Conservation (phyloP, 2,113 vertebrate genomes). For the Sturnus vulgaris region DNA sequence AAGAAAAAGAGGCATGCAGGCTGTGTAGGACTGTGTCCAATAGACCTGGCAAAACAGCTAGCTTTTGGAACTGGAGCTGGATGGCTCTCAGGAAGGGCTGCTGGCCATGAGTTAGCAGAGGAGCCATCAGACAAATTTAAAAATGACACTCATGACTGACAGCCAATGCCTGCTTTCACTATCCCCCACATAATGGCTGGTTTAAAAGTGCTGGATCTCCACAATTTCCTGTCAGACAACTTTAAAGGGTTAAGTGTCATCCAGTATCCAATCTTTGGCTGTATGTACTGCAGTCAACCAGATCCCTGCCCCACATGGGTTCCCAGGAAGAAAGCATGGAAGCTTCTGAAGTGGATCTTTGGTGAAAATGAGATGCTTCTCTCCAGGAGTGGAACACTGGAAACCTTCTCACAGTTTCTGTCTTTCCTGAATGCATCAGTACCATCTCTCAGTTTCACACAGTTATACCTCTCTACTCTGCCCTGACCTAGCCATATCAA, state of each 20-base stretch:
- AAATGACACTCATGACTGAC: not conserved
- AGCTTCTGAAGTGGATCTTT: not conserved
- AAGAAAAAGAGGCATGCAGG: not conserved
- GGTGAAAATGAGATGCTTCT: not conserved
- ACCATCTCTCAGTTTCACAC: not conserved
- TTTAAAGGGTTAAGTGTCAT: not conserved
- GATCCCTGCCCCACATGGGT: accelerated
- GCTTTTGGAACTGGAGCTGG: not conserved
- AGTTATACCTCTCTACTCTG: not conserved
- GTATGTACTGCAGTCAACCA: not conserved
- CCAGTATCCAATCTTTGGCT: not conserved
- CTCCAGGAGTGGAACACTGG: not conserved
- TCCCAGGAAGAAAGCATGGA: not conserved
- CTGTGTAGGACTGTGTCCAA: not conserved
- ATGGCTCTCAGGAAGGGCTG: not conserved
- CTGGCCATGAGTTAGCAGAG: not conserved
- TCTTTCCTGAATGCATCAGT: not conserved
- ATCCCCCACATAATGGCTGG: not conserved
- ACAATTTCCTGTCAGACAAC: not conserved
- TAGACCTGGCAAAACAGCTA: not conserved
- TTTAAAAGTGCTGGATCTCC: not conserved
- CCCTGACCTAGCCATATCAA: not conserved
- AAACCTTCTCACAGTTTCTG: not conserved
- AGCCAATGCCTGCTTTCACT: not conserved
- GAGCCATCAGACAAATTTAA: not conserved